A percentile compares a stretch with the other conserved stretches of the same genome.
Evolutionary conservation across 2,888 invertebrate genomes (phyloP).

Genomic region (Perizoma affinitatum): DNA sequence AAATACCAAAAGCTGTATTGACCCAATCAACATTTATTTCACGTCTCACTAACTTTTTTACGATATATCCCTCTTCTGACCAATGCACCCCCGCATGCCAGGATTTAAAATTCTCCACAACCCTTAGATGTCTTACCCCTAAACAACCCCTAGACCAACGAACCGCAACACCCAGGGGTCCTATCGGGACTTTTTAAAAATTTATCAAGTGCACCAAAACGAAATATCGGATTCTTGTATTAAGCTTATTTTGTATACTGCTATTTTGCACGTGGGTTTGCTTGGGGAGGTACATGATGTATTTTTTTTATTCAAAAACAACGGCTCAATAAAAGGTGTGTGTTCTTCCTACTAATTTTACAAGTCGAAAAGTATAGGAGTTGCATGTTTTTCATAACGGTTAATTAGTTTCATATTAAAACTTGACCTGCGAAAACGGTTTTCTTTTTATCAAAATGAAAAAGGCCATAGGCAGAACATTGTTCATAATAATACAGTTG

Average conservation of each 20-base stretch:
- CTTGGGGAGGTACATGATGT: neutral
- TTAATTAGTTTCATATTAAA: too few relatives aligned
- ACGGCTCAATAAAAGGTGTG: too few relatives aligned
- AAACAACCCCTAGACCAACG: slow-evolving; percentile 27
- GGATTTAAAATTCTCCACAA: slow-evolving; percentile 30
- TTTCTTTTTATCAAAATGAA: too few relatives aligned
- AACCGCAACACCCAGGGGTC: slow-evolving; percentile 54
- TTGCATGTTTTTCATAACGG: too few relatives aligned
- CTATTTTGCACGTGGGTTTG: slow-evolving; percentile 9
- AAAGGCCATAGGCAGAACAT: too few relatives aligned
- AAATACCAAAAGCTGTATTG: slow-evolving; percentile 20
- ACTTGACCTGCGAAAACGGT: too few relatives aligned
- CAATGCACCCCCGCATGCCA: slow-evolving; percentile 27
- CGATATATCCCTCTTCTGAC: slow-evolving; percentile 26
- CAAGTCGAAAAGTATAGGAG: too few relatives aligned
- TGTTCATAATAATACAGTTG: too few relatives aligned
- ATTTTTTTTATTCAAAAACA: too few relatives aligned
- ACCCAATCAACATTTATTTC: slow-evolving; percentile 32
- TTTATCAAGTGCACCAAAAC: slow-evolving; percentile 66
- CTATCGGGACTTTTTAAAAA: slow-evolving; percentile 70
- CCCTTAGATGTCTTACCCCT: slow-evolving; percentile 25
- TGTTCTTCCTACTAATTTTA: too few relatives aligned
- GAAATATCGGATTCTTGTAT: slow-evolving; percentile 44
- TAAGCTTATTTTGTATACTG: slow-evolving; percentile 20
- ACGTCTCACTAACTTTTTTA: slow-evolving; percentile 37